A percentile compares a stretch with the other conserved stretches of the same genome.
Conservation (phyloP, 1,140 invertebrate species). For the Drosophila burlai region DNA sequence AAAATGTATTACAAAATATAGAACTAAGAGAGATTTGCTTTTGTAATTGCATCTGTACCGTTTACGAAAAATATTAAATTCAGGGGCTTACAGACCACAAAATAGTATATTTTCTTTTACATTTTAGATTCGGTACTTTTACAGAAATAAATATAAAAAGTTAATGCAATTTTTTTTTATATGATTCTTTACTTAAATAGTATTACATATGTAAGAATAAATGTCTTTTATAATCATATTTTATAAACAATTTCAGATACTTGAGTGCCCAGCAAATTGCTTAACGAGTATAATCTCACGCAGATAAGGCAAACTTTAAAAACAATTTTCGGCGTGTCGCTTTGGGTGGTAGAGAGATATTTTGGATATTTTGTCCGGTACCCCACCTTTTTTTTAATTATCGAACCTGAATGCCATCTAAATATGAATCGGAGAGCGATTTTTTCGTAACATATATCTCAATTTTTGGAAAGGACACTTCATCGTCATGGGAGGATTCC, state of each 20-base stretch:
- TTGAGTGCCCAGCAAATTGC: slow-evolving; percentile 57
- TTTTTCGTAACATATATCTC: too few species aligned
- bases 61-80: slow-evolving; percentile 59
- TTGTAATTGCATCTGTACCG: slow-evolving; percentile 22
- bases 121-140: slow-evolving; percentile 53
- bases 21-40: slow-evolving; percentile 61
- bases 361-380: too few species aligned
- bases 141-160: slow-evolving; percentile 52
- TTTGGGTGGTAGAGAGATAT: slow-evolving; percentile 39
- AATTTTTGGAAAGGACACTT: too few species aligned
- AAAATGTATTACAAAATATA: slow-evolving; percentile 76
- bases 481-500: too few species aligned
- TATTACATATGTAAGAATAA: slow-evolving; percentile 67
- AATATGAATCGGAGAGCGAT: too few species aligned
- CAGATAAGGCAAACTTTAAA: slow-evolving; percentile 69
- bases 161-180: slow-evolving; percentile 41
- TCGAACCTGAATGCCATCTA: too few species aligned
- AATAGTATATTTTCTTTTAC: slow-evolving; percentile 50
- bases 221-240: slow-evolving; percentile 48
- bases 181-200: slow-evolving; percentile 58
- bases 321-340: slow-evolving; percentile 55
- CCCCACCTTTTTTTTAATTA: too few species aligned
- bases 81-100: slow-evolving; percentile 41
- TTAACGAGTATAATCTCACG: slow-evolving; percentile 65
- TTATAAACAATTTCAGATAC: slow-evolving; percentile 32